phyloP scores from a whole-genome alignment of 2,797 vertebrate species.

The Dendrocincla fuliginosa region DNA sequence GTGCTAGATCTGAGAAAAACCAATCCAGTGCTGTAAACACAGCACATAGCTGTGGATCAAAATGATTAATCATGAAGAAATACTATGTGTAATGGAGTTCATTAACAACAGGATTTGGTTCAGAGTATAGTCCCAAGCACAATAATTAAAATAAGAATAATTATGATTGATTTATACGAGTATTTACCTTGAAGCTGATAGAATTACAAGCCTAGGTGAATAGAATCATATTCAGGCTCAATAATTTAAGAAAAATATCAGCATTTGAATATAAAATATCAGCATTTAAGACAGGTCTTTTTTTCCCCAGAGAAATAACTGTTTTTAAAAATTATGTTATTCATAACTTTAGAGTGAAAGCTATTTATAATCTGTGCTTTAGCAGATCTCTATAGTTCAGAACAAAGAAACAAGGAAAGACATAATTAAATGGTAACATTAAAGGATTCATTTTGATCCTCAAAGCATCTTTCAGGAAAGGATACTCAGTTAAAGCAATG shows the following conservation, averaged over 20 bases:
- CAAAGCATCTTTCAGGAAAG: not conserved
- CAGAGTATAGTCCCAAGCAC: not conserved
- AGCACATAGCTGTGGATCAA: not conserved
- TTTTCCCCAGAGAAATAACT: not conserved
- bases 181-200: not conserved
- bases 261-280: not conserved
- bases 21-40: not conserved
- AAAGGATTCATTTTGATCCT: not conserved
- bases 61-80: not conserved
- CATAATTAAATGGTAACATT: constrained; percentile 14
- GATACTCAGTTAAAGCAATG: not conserved
- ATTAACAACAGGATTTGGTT: not conserved
- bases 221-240: not conserved
- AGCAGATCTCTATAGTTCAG: not conserved
- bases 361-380: not conserved
- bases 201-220: not conserved
- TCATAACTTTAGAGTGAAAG: not conserved
- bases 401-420: not conserved
- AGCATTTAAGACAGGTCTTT: not conserved
- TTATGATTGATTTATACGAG: not conserved
- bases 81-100: not conserved
- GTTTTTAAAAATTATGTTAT: not conserved
- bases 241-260: not conserved
- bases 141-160: not conserved
- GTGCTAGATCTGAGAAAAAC: not conserved